phyloP scores from a whole-genome alignment of 2,888 invertebrate species.

The Euzophera pinguis region DNA sequence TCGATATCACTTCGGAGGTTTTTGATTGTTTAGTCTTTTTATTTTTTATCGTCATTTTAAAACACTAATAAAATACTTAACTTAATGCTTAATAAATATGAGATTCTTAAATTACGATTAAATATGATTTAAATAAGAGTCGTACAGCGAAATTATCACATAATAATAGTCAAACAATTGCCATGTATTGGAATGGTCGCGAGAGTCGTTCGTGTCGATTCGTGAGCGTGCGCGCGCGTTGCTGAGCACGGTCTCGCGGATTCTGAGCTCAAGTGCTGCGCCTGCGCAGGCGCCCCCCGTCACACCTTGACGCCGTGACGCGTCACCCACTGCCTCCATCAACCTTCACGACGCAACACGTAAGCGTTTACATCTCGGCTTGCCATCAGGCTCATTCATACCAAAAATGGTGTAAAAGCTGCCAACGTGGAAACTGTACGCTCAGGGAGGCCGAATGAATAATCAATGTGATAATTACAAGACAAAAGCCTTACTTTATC shows the following conservation, averaged over 20 bases:
- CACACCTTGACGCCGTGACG: conserved; percentile 40
- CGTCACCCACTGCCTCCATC: conserved; percentile 48
- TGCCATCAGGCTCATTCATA: conserved; percentile 62
- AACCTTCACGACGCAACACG: conserved; percentile 70
- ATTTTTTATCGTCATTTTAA: conserved; percentile 78
- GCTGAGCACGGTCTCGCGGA: conserved; percentile 71
- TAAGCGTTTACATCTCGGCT: conserved; percentile 71
- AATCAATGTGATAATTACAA: background rate
- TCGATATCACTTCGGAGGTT: conserved; percentile 60
- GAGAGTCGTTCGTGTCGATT: conserved; percentile 76
- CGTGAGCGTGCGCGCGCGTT: conserved; percentile 66
- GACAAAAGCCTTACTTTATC: too few relatives aligned
- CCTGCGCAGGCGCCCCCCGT: conserved; percentile 39
- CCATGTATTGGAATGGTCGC: conserved; percentile 65
- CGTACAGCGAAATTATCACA: conserved; percentile 48
- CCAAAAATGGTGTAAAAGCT: conserved; percentile 71
- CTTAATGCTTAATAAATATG: conserved; percentile 40
- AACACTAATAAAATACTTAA: conserved; percentile 47
- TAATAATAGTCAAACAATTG: conserved; percentile 61
- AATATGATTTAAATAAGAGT: conserved; percentile 46
- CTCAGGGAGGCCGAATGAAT: conserved; percentile 1
- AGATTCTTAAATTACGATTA: conserved; percentile 65
- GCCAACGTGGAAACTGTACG: conserved; percentile 23
- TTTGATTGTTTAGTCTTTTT: conserved; percentile 77
- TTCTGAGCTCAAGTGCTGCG: conserved; percentile 37